These are phyloP conservation scores for Caenorhabditis briggsae DNA, from an alignment of 1,140 invertebrate species.

Conservation along the genomic window DNA sequence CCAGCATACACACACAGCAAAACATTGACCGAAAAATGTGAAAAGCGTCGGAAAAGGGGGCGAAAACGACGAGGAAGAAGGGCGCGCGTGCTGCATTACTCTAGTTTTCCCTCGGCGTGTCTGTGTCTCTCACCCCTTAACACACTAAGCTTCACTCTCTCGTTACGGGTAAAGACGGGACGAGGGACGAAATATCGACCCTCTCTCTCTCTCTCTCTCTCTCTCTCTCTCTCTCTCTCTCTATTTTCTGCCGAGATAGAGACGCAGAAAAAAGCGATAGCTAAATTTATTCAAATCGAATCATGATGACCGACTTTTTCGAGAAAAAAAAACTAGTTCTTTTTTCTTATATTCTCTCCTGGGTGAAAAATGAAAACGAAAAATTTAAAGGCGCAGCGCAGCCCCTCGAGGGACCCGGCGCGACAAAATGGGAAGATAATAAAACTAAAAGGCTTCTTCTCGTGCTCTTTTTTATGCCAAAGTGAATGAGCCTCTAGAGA, in stretches of 20 bases:
- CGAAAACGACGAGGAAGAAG: not conserved
- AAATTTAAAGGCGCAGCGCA: not conserved
- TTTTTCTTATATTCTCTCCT: not conserved
- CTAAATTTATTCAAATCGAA: slow-evolving; percentile 44
- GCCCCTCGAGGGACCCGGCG: not conserved
- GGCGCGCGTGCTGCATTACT: not conserved
- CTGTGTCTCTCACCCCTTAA: not conserved
- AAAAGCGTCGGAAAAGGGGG: not conserved
- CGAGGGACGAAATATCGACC: not conserved
- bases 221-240: not conserved
- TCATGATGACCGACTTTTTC: slow-evolving; percentile 10
- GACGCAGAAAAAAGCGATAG: not conserved
- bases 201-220: not conserved
- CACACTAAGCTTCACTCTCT: not conserved
- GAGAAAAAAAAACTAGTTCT: not conserved
- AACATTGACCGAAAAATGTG: slow-evolving; percentile 6
- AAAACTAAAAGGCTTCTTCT: not conserved
- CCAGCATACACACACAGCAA: too few relatives aligned
- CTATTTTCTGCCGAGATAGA: not conserved
- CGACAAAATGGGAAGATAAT: not conserved
- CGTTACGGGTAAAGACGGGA: not conserved
- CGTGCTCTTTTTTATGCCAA: not conserved
- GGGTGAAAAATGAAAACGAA: not conserved
- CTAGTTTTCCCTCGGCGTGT: not conserved
- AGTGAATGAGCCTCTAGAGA: too few relatives aligned